Evolutionary conservation across 2,888 invertebrate genomes (phyloP), one percentile per base, ranked within the genome.

Genomic region (Drosophila formosana): DNA sequence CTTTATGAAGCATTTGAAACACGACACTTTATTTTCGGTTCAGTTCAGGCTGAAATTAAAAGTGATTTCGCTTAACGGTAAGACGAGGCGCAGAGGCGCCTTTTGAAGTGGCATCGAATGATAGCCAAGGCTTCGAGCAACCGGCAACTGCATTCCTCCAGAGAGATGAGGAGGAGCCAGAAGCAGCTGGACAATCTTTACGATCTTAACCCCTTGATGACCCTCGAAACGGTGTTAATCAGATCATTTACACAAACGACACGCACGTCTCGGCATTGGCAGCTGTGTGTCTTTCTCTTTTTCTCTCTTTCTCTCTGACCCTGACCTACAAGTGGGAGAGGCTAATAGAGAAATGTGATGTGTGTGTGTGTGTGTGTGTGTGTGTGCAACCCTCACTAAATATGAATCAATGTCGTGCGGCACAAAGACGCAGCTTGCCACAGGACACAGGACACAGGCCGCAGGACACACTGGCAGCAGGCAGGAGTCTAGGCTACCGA

Each of bases 321-420:
- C 70, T 71, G 64, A 62, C 78, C 72, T 75, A 71, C 73, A 78
- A 68, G 77, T 77, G 73, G 69, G 66, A 72, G 71, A 51, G 57
- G 63, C 76, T 76, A 76, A 76, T 76, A 76, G 76, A 69, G 18
- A 18, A 18, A 69, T 50, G 4, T 5, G 4, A 18, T 18, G 18
- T 18, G 18, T 18, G 18, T 18, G n/a, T 65, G 66, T 28, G 37
- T n/a, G 25, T n/a, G 13, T 55, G 11, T 11, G 34, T 37, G 34
- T n/a, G 34, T 37, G 43, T 53, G 62, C 47, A 39, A 63, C n/a
- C 50, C 43, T 32, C 64, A 75, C 73, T 78, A 88, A 89, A 87
- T 89, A 90, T 90, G 90, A 90, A 89, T 89, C 90, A 90, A 89
- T 89, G 90, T 90, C 90, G 88, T 82, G 82, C 70, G 77, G 82